Evolutionary conservation across 1,140 invertebrate species (phyloP).

Genomic region (Teleopsis dalmanni): DNA sequence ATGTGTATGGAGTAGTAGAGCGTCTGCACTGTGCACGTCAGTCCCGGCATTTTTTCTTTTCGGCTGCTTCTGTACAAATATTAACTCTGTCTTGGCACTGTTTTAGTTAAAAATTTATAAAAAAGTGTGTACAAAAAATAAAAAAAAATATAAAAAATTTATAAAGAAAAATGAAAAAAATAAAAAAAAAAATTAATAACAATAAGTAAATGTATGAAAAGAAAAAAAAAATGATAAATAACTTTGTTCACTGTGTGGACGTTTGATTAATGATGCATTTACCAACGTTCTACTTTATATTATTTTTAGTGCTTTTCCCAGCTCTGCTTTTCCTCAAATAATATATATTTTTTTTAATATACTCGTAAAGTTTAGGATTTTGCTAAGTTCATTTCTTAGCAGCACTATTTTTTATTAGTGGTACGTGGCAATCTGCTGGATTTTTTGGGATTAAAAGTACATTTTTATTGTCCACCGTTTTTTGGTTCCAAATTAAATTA

Average conservation of each 20-base stretch:
- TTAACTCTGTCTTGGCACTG: no score
- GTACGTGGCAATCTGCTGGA: constrained; percentile 41
- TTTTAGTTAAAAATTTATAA: no score
- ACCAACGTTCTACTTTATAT: constrained; percentile 15
- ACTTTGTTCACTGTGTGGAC: constrained; percentile 40
- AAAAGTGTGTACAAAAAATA: no score
- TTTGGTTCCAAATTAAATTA: constrained; percentile 2
- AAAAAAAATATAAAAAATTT: no score
- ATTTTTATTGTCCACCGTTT: constrained; percentile 21
- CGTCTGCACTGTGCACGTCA: constrained; percentile 17
- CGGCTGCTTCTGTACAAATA: no score
- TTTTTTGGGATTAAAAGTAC: constrained; percentile 42
- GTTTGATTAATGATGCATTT: constrained; percentile 45
- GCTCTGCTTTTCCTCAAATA: constrained; percentile 26
- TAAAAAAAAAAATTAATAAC: constrained; percentile 1
- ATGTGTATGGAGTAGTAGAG: background rate
- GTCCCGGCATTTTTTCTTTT: background rate
- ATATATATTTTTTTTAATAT: constrained; percentile 14
- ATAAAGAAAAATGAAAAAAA: constrained; percentile 1
- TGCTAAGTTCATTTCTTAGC: constrained; percentile 36
- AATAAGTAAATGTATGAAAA: constrained; percentile 3
- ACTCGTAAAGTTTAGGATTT: no score
- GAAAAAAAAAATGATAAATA: constrained; percentile 30
- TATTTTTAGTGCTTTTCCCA: constrained; percentile 14
- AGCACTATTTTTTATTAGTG: constrained; percentile 21